Base-by-base conservation (phyloP, 1,140 invertebrate genomes). In the Phthorimaea operculella region DNA sequence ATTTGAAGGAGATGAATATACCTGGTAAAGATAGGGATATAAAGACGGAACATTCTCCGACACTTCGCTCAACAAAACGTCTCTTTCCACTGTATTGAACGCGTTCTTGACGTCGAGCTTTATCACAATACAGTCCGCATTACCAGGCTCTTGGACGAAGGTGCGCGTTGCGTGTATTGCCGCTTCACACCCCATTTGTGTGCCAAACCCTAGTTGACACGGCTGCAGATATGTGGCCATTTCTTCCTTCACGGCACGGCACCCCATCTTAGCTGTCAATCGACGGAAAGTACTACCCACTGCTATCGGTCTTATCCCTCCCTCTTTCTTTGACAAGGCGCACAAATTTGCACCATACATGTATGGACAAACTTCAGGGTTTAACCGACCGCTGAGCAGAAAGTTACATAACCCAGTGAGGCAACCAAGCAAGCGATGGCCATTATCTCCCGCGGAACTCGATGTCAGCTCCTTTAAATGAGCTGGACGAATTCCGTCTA, bases 391-490 rank as follows among this genome's bases (percentile, higher is more conserved):
- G 4, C n/a, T 42, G 9, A 59, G 17, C 14, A 59, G 9, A 18
- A 54, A 54, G 51, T 59, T 59, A 17, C 44, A 59, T 11, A 59
- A 16, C 10, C 6, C n/a, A 8, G 57, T 59, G 1, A 59, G 8
- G n/a, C 15, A 15, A 11, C 54, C 52, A n/a, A 59, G 42, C n/a
- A 59, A 15, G 0, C 21, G 44, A 1, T 1, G 6, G 8, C 57
- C 57, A 49, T 42, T 52, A 42, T 59, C 48, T 15, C 57, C 57
- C 11, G 57, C 52, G 2, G 57, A 54, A 8, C 14, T 8, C 4
- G 51, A 54, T 4, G 51, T 51, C 16, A 54, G 14, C 39, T 59
- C 57, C n/a, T 54, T 59, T 9, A 59, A 36, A 39, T 59, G 57
- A 11, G 52, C 34, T 14, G 57, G 52, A 49, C 57, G 44, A n/a